These are phyloP conservation scores for Geodia barretti DNA, from an alignment of 37 sponge, comb jelly and placozoan genomes.

Conservation along the genomic window DNA sequence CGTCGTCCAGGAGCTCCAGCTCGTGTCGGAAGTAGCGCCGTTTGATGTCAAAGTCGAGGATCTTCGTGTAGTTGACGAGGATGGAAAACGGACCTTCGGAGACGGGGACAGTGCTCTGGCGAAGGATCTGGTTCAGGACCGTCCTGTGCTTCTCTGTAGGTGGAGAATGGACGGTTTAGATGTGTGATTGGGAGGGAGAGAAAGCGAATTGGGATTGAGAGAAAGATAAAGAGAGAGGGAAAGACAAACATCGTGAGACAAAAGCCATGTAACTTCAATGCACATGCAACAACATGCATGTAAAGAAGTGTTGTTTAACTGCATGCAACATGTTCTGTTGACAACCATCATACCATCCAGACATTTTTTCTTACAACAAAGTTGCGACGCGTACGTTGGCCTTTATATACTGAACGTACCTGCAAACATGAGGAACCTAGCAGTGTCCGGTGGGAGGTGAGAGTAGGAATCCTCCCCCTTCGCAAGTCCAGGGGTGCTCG, in stretches of 20 bases:
- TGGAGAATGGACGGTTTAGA: background rate
- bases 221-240: no score
- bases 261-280: background rate
- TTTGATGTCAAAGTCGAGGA: slow-evolving; percentile 99
- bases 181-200: background rate
- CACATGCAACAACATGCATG: slow-evolving; percentile 6
- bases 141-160: slow-evolving; percentile 83
- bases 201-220: no score
- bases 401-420: slow-evolving; percentile 47
- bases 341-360: background rate
- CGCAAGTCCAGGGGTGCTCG: slow-evolving; percentile 30
- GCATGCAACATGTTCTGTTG: background rate
- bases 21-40: slow-evolving; percentile 95
- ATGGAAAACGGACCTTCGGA: slow-evolving; percentile 95
- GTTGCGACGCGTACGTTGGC: background rate
- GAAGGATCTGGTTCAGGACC: slow-evolving; percentile 96
- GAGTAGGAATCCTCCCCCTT: slow-evolving; percentile 51
- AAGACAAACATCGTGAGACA: no score
- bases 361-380: slow-evolving; percentile 1
- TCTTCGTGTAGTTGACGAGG: slow-evolving; percentile 91
- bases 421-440: slow-evolving; percentile 93
- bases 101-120: slow-evolving; percentile 88
- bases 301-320: background rate
- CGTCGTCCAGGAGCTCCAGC: slow-evolving; percentile 82
- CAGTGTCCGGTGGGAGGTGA: slow-evolving; percentile 82